Evolutionary conservation across 2,113 vertebrate genomes (phyloP), one percentile per base, ranked within the genome.

Genomic region (Cricetomys ansorgei): DNA sequence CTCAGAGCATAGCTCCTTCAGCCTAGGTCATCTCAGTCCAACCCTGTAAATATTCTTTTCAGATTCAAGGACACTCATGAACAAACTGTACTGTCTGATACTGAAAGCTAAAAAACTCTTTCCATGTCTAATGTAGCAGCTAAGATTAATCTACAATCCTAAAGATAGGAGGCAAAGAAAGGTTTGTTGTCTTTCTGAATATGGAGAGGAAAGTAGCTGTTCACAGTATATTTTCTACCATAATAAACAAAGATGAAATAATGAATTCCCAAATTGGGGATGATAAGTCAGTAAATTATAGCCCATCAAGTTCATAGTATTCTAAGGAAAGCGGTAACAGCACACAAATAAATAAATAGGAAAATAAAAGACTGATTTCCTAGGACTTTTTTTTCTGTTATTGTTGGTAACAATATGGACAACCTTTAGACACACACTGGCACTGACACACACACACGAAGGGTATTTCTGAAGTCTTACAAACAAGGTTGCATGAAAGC

Each of bases 211-310:
- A 40, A 70, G 25, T 5, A 91, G 65, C 37, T 90, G 64, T 40
- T 70, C 55, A 87, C 5, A 88, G 59, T n/a, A 70, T 17, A 34
- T 69, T 91, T 93, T 75, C 55, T 96, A 83, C 70, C 76, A 89
- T 0, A 92, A 77, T 57, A 64, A 89, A 87, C 55, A 83, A 70
- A 92, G 0, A 85, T 65, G 48, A 81, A 92, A 75, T 40, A 79
- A n/a, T 3, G 11, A 70, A 81, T 59, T 95, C 65, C 91, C 86
- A 75, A 84, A 89, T 40, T 65, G n/a, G 34, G 64, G 43, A 83
- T 40, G 65, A 96, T 45, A 21, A 34, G 45, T 79, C 91, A 79
- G 10, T 67, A 70, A 91, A 77, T 48, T 48, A 81, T 0, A 85
- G 64, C 43, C 75, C 19, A 80, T 59, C 70, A 27, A 85, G 57